Conservation (phyloP, 92 coral and sea anemone genomes). For the Parazoanthus atlanticus region DNA sequence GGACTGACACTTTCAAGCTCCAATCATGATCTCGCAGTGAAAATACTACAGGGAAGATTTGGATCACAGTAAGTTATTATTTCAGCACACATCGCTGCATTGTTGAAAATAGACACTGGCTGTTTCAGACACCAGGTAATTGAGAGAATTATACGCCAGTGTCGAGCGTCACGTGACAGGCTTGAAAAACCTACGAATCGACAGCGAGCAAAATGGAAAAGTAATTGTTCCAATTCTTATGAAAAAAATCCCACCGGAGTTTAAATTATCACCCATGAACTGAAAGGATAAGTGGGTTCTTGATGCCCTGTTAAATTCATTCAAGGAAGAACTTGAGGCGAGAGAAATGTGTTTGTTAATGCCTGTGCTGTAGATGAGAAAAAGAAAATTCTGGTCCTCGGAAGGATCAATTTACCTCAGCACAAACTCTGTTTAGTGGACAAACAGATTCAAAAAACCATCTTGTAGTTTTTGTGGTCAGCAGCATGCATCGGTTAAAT, state of each 20-base stretch:
- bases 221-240: conserved; percentile 46
- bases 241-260: conserved; percentile 32
- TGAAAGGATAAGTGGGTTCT: conserved; percentile 41
- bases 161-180: conserved; percentile 39
- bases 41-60: conserved; percentile 30
- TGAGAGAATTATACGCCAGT: conserved; percentile 26
- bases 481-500: not conserved
- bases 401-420: not conserved
- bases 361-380: conserved; percentile 11
- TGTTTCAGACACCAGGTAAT: not conserved
- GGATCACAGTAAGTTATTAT: conserved; percentile 34
- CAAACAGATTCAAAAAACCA: not conserved
- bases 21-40: conserved; percentile 11
- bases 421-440: conserved; percentile 10
- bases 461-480: not conserved
- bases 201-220: conserved; percentile 46
- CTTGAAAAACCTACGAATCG: conserved; percentile 12
- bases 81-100: conserved; percentile 35
- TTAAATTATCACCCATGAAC: conserved; percentile 31
- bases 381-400: conserved; percentile 3
- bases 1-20: conserved; percentile 19
- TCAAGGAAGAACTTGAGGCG: conserved; percentile 35
- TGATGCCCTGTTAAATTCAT: not conserved
- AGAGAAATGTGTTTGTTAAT: conserved; percentile 35
- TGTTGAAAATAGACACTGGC: conserved; percentile 22